These are phyloP conservation scores for Arrhopalites spinosus DNA, from an alignment of 2,888 invertebrate genomes.

Conservation along the genomic window DNA sequence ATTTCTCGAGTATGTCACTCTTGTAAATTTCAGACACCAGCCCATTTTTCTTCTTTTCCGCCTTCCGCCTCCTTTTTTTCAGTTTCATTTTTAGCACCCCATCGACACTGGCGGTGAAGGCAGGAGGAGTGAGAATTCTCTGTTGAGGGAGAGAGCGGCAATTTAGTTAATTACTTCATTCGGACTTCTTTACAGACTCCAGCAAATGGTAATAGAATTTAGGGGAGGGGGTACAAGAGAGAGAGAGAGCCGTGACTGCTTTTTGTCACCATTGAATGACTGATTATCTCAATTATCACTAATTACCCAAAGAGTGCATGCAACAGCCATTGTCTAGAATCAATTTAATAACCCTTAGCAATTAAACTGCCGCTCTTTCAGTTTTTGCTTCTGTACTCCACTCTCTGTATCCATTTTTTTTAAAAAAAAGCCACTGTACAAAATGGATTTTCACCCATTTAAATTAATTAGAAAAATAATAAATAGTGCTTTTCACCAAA, in stretches of 20 bases:
- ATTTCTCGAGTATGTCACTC: neutral
- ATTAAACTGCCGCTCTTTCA: slow-evolving; percentile 17
- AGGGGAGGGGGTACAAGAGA: no score
- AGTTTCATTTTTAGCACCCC: neutral
- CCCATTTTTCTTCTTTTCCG: neutral
- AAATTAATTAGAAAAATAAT: no score
- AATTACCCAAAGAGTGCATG: slow-evolving; percentile 38
- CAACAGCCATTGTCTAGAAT: slow-evolving; percentile 18
- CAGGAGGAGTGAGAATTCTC: slow-evolving; percentile 12
- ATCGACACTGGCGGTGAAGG: neutral
- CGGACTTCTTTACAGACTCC: slow-evolving; percentile 40
- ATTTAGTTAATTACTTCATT: slow-evolving; percentile 45
- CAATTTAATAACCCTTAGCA: slow-evolving; percentile 30
- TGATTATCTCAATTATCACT: slow-evolving; percentile 49
- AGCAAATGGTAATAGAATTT: no score
- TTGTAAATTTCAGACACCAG: neutral
- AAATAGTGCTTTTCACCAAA: no score
- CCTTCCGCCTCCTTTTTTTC: neutral
- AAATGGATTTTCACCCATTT: no score
- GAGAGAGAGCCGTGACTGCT: slow-evolving; percentile 29
- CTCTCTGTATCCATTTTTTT: no score
- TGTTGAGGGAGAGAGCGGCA: slow-evolving; percentile 22
- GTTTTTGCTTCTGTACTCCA: no score
- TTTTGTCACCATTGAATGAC: slow-evolving; percentile 46
- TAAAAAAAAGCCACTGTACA: no score